These are phyloP conservation scores for Salvelinus alpinus DNA, from an alignment of 2,113 vertebrate genomes.

Conservation along the genomic window DNA sequence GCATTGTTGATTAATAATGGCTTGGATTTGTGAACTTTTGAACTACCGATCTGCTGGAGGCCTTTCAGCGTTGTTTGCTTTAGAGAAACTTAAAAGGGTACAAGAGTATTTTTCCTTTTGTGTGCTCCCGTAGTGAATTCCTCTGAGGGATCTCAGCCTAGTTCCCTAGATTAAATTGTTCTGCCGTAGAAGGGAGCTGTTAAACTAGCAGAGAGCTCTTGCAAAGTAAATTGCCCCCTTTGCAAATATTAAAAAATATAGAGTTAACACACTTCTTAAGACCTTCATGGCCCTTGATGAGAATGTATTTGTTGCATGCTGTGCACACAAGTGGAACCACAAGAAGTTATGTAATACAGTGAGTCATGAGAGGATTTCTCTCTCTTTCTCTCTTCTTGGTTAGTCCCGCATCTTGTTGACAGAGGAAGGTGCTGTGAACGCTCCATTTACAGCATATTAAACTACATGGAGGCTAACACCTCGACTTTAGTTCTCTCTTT, in stretches of 20 bases:
- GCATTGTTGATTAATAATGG: constrained; percentile 33
- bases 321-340: neutral
- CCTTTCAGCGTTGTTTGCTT: constrained; percentile 3
- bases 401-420: constrained; percentile 26
- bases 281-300: too few relatives aligned
- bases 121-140: constrained; percentile 35
- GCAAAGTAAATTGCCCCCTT: neutral
- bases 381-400: constrained; percentile 6
- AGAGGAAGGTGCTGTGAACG: constrained; percentile 20
- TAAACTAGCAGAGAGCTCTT: neutral
- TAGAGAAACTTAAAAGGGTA: constrained; percentile 18
- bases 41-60: constrained; percentile 21
- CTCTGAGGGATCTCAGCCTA: constrained; percentile 44
- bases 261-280: neutral
- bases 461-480: constrained; percentile 37
- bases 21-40: constrained; percentile 11
- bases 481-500: constrained; percentile 12
- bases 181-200: constrained; percentile 10
- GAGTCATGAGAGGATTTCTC: neutral
- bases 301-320: neutral
- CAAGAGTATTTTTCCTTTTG: constrained; percentile 26
- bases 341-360: too few relatives aligned
- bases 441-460: constrained; percentile 41
- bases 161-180: constrained; percentile 48
- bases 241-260: neutral